phyloP scores from a whole-genome alignment of 2,113 vertebrate species.

The Xenopus borealis region DNA sequence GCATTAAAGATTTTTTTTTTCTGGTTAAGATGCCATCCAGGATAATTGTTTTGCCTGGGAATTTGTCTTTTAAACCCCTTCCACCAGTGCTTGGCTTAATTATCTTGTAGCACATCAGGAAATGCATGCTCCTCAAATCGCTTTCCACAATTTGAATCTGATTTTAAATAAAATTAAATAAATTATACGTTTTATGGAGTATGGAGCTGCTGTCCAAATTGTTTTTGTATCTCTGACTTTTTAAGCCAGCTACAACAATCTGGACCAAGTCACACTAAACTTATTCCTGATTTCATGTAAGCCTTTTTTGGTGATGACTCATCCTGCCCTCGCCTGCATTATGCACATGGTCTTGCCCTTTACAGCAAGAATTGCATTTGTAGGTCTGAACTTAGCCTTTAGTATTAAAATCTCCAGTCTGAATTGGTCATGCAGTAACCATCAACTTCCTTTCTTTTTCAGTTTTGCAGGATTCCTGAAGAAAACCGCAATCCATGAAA shows the following conservation, averaged over 20 bases:
- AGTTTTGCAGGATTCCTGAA: constrained; percentile 20
- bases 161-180: neutral
- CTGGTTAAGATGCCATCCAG: no score
- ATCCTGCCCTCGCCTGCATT: neutral
- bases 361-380: neutral
- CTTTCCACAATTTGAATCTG: no score
- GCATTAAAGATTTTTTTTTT: no score
- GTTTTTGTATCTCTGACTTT: neutral
- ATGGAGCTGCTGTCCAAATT: neutral
- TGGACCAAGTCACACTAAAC: neutral
- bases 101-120: neutral
- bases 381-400: neutral
- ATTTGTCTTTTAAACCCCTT: no score
- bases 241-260: neutral
- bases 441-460: constrained; percentile 8
- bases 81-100: neutral
- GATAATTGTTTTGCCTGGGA: no score
- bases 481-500: constrained; percentile 18
- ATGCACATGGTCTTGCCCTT: constrained; percentile 4
- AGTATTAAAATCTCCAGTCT: neutral
- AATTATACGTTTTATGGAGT: neutral
- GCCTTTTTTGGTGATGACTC: neutral
- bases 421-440: neutral
- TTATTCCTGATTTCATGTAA: neutral
- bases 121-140: no score